phyloP scores from a whole-genome alignment of 2,113 vertebrate species.

The Neomonachus schauinslandi region DNA sequence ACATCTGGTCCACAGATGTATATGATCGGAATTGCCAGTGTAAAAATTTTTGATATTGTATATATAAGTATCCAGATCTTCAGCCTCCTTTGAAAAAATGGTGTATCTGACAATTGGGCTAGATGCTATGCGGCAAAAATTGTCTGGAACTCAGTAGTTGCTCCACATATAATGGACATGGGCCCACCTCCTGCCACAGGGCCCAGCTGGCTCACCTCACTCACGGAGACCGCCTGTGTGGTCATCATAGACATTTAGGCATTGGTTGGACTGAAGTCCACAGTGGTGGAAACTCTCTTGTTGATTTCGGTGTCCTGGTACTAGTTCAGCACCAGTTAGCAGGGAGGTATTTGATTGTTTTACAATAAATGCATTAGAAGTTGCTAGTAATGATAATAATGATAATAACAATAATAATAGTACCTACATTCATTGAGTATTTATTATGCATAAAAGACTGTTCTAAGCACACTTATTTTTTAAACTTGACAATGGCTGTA shows the following conservation, averaged over 20 bases:
- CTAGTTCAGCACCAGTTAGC: not conserved
- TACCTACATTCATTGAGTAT: not conserved
- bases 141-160: not conserved
- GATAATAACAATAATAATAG: not conserved
- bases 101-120: not conserved
- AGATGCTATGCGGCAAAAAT: not conserved
- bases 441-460: not conserved
- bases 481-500: not conserved
- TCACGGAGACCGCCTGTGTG: not conserved
- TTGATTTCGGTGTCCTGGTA: not conserved
- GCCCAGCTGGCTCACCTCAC: not conserved
- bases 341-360: not conserved
- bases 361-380: not conserved
- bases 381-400: not conserved
- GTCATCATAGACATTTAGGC: not conserved
- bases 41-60: not conserved
- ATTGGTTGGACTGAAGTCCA: not conserved
- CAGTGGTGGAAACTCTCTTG: not conserved
- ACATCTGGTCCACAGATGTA: not conserved
- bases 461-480: not conserved
- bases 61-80: not conserved
- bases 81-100: not conserved
- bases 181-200: not conserved
- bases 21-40: not conserved
- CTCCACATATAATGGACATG: too few species aligned